Conservation (phyloP, 1,140 invertebrate species). For the Atta colombica region DNA sequence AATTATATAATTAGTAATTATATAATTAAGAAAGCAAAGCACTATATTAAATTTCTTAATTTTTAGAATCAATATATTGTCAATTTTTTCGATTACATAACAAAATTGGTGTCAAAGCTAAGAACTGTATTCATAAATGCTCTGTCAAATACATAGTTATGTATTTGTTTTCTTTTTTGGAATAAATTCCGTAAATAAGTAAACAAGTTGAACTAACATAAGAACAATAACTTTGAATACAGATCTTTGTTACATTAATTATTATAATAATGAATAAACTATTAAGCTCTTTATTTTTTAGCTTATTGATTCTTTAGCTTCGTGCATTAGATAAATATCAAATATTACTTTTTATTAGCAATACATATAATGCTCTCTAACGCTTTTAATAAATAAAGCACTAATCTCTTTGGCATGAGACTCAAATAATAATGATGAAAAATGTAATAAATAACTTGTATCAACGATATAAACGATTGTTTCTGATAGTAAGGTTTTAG, state of each 20-base stretch:
- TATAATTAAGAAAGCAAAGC: conserved; percentile 62
- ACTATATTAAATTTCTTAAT: conserved; percentile 57
- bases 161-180: neutral
- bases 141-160: conserved; percentile 9
- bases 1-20: neutral
- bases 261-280: conserved; percentile 43
- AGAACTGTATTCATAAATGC: conserved; percentile 48
- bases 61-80: conserved; percentile 43
- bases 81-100: conserved; percentile 29
- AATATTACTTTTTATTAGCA: conserved; percentile 52
- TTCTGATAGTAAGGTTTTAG: conserved; percentile 8
- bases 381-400: conserved; percentile 75
- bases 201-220: conserved; percentile 28
- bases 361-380: conserved; percentile 64
- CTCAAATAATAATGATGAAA: conserved; percentile 58
- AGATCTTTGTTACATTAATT: conserved; percentile 49
- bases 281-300: conserved; percentile 47
- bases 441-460: conserved; percentile 50
- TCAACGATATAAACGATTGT: conserved; percentile 6
- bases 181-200: conserved; percentile 8
- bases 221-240: conserved; percentile 50
- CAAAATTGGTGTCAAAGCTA: conserved; percentile 26
- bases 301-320: neutral
- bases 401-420: conserved; percentile 75
- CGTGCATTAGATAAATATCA: conserved; percentile 44